Evolutionary conservation across 2,888 invertebrate species (phyloP), one percentile per base, ranked within the genome.

Genomic region (Acrocyrtus sp.): DNA sequence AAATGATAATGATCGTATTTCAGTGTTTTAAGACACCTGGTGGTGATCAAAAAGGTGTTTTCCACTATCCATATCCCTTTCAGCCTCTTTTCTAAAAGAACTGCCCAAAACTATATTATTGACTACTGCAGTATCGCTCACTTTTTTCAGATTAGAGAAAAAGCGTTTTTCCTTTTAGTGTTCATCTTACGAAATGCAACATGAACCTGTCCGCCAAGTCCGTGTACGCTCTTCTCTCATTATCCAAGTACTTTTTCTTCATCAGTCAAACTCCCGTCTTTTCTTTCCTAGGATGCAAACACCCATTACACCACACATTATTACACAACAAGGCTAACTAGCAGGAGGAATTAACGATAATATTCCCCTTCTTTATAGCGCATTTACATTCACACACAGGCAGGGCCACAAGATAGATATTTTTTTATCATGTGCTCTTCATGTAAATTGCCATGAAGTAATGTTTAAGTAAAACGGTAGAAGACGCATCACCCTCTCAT

Each of bases 181-280:
- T 22, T 51, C 24, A n/a, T 58, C 26, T 39, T 61, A 17, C 21
- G 21, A 12, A 58, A 22, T 22, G n/a, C n/a, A n/a, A 61, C 51
- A 51, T 62, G 51, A 62, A 41, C 62, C 62, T 50, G 62, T 41
- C n/a, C 19, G 45, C 45, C 17, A n/a, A n/a, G 45, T 45, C n/a
- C 45, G n/a, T 45, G 45, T 34, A 34, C 6, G 34, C 34, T 54
- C 45, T 48, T 57, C 50, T 62, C 62, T 62, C 70, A 70, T 70
- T 70, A 70, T 70, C 62, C 45, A 62, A 70, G 56, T 24, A 57
- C 34, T 62, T 70, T 50, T 70, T 63, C 70, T 63, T 62, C 69
- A 69, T 62, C 62, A 70, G 70, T 70, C 53, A 45, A 65, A 65
- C 29, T 54, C 45, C 47, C 54, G 54, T 29, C 22, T 54, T n/a